A percentile compares a stretch with the other conserved stretches of the same genome.
phyloP scores from a whole-genome alignment of 2,888 invertebrate species.

The Penaeus monodon region DNA sequence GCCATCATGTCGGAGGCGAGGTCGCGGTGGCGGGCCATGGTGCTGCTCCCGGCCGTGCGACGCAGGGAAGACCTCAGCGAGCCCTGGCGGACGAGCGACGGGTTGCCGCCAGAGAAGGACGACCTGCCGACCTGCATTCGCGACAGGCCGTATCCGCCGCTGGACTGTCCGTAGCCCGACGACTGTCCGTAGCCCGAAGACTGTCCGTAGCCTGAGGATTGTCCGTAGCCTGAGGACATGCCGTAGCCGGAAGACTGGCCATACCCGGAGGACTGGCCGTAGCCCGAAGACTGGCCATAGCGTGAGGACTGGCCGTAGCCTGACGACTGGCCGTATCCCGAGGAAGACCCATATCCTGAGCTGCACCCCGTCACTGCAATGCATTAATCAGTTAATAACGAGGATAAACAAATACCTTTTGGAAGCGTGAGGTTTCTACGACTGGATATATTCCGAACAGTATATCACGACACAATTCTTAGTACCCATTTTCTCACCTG shows the following conservation, averaged over 20 bases:
- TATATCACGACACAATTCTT: not conserved
- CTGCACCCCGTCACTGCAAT: conserved; percentile 45
- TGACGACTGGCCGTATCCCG: conserved; percentile 38
- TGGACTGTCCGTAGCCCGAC: conserved; percentile 28
- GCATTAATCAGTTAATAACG: not conserved
- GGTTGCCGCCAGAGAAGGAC: conserved; percentile 34
- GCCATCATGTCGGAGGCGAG: conserved; percentile 65
- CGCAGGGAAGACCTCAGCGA: conserved; percentile 48
- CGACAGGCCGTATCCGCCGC: conserved; percentile 32
- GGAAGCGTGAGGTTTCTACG: not conserved
- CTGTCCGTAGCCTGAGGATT: conserved; percentile 39
- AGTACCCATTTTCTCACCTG: conserved; percentile 8
- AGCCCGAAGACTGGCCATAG: conserved; percentile 34
- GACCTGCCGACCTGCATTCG: conserved; percentile 39
- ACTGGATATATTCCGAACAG: not conserved
- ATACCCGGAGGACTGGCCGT: conserved; percentile 35
- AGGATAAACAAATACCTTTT: not conserved
- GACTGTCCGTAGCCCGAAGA: conserved; percentile 33
- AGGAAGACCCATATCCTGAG: conserved; percentile 39
- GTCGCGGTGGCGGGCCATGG: conserved; percentile 61
- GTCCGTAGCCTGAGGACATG: conserved; percentile 31
- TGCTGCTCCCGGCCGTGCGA: conserved; percentile 38
- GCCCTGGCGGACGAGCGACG: conserved; percentile 44
- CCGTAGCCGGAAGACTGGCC: conserved; percentile 33
- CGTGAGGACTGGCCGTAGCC: conserved; percentile 37